Evolutionary conservation across 2,113 vertebrate genomes (phyloP).

Genomic region (Passer domesticus): DNA sequence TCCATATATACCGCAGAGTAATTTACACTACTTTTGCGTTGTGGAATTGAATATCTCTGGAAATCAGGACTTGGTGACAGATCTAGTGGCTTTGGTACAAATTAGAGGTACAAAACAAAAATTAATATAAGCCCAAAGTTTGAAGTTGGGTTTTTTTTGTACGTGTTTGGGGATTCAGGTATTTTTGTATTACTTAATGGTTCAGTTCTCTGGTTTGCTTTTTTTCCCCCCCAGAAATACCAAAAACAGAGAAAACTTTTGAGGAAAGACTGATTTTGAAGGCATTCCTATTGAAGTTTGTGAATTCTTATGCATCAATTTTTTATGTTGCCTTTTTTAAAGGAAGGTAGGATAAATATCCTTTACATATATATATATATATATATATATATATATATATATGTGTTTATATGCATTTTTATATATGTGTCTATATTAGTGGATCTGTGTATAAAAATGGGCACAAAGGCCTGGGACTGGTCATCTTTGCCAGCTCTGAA

Average conservation of each 20-base stretch:
- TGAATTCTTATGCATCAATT: conserved; percentile 95
- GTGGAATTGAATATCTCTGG: not conserved
- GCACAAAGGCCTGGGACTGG: not conserved
- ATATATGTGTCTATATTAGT: not conserved
- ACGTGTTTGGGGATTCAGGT: not conserved
- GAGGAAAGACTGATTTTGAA: conserved; percentile 94
- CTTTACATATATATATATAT: not conserved
- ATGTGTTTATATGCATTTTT: not conserved
- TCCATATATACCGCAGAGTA: not conserved
- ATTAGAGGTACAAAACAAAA: not conserved
- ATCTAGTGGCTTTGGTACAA: not conserved
- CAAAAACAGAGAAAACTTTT: conserved; percentile 92
- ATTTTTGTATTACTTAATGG: not conserved
- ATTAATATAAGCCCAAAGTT: not conserved
- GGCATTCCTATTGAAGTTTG: conserved; percentile 94
- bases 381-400: not conserved
- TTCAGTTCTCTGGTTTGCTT: not conserved
- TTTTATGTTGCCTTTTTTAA: conserved; percentile 99
- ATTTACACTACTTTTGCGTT: not conserved
- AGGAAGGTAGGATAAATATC: conserved; percentile 83
- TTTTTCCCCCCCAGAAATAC: conserved; percentile 79
- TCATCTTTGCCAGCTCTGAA: not conserved
- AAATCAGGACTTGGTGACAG: not conserved
- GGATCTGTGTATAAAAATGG: not conserved
- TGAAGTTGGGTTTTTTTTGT: not conserved